Evolutionary conservation across 2,888 invertebrate genomes (phyloP), one percentile per base, ranked within the genome.

Genomic region (Entomobrya proxima): DNA sequence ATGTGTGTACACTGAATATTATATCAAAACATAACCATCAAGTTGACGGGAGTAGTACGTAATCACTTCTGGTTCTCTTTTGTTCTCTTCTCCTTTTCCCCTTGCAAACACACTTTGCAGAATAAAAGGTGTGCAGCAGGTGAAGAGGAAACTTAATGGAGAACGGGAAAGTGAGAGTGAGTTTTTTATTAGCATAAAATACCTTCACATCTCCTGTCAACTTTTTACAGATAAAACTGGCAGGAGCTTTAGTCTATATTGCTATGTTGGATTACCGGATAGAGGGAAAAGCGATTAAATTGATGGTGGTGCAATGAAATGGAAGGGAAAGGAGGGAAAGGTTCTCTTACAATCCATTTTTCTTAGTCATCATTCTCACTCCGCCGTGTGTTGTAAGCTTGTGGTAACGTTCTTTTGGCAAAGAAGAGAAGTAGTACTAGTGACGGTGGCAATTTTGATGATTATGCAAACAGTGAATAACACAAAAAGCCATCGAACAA

Each of bases 391-490:
- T 13, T 61, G 58, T 61, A 40, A 67, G n/a, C n/a, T n/a, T n/a
- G n/a, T n/a, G n/a, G n/a, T n/a, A n/a, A n/a, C n/a, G n/a, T n/a
- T n/a, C n/a, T n/a, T n/a, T n/a, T n/a, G n/a, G n/a, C n/a, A n/a
- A n/a, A n/a, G n/a, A n/a, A n/a, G n/a, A n/a, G n/a, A n/a, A n/a
- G n/a, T n/a, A n/a, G n/a, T n/a, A n/a, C n/a, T 27, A 61, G 15
- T 21, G 15, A 40, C 21, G n/a, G 32, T 35, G 35, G 50, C 30
- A 24, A 77, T 77, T 75, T 75, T 75, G 75, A 75, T 82, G 72
- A 82, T 82, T 75, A 82, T 82, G 82, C 82, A 61, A 75, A 82
- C 61, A 64, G 40, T 40, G 15, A 18, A 67, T 18, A 67, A 6
- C 4, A 18, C 15, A 27, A 32, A 15, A 27, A 27, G 32, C 61